Base-by-base conservation (phyloP, 2,797 vertebrate genomes). In the Artibeus jamaicensis region DNA sequence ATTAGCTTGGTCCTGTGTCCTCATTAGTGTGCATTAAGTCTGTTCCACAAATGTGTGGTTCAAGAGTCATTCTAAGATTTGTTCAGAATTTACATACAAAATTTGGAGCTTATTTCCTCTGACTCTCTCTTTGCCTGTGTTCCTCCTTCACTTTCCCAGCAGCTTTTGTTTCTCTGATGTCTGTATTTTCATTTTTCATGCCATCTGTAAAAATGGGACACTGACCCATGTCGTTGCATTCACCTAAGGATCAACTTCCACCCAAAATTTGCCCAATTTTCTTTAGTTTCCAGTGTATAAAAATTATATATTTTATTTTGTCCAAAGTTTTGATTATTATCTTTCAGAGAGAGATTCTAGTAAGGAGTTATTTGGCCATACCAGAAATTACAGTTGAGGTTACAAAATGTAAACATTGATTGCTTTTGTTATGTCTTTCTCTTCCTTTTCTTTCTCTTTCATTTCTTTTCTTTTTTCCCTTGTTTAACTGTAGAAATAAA, bases 401-500 rank as follows among this genome's bases (percentile, higher is more conserved):
- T 81, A 34, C 86, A 9, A 87, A 88, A 42, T 71, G 4, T 48
- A 95, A 42, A 53, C 3, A 48, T 6, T n/a, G 8, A 42, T 32
- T 62, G 3, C 10, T 62, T 77, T 65, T 32, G 12, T 76, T 78
- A 24, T 93, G 79, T 81, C 8, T 44, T 44, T 48, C 14, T 53
- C 9, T 24, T 85, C 5, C 1, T 73, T 29, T 70, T 62, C 46
- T 62, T 86, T 82, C 32, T 26, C 42, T 53, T 12, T 84, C 3
- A 11, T 9, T 34, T 16, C 15, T 15, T 73, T 62, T 42, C 81
- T 11, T n/a, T 39, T 6, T 32, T 1, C 7, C n/a, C 55, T 48
- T 32, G 39, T 46, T 77, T 91, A 24, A 18, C n/a, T 90, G 16
- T 92, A 59, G 68, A 92, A 95, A 85, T 55, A 50, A 91, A 81